A percentile compares a stretch with the other conserved stretches of the same genome.
phyloP scores from a whole-genome alignment of 1,140 invertebrate species.

The Hetaerina americana region DNA sequence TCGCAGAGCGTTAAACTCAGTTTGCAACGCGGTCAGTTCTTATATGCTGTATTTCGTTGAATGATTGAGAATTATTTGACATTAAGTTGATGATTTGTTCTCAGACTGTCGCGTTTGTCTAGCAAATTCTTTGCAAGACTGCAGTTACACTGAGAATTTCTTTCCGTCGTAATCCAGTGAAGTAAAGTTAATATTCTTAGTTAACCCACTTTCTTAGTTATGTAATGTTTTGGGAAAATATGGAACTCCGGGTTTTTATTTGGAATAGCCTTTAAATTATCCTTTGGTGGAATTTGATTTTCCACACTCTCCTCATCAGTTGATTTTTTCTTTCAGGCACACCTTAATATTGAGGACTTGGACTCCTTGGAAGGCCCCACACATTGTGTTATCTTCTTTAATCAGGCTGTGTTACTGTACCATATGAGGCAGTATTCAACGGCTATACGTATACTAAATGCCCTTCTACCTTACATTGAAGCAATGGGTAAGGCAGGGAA shows the following conservation, averaged over 20 bases:
- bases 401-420: constrained; percentile 70
- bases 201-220: too few relatives aligned
- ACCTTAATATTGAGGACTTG: constrained; percentile 37
- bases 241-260: too few relatives aligned
- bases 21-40: constrained; percentile 41
- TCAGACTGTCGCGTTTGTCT: too few relatives aligned
- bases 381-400: constrained; percentile 56
- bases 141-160: too few relatives aligned
- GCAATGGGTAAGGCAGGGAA: constrained; percentile 46
- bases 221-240: too few relatives aligned
- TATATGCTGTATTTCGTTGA: constrained; percentile 24
- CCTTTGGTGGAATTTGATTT: too few relatives aligned
- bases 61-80: constrained; percentile 2
- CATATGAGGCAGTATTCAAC: constrained; percentile 63
- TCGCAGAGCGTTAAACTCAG: constrained; percentile 45
- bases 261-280: too few relatives aligned
- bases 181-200: too few relatives aligned
- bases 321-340: constrained; percentile 25
- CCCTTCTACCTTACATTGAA: constrained; percentile 58
- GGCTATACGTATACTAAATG: constrained; percentile 57
- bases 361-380: constrained; percentile 49
- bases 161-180: too few relatives aligned
- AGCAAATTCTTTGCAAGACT: too few relatives aligned
- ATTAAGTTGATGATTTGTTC: too few relatives aligned
- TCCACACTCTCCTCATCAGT: constrained; percentile 4